Evolutionary conservation across 2,888 invertebrate genomes (phyloP).

Genomic region (Lymantria dispar): DNA sequence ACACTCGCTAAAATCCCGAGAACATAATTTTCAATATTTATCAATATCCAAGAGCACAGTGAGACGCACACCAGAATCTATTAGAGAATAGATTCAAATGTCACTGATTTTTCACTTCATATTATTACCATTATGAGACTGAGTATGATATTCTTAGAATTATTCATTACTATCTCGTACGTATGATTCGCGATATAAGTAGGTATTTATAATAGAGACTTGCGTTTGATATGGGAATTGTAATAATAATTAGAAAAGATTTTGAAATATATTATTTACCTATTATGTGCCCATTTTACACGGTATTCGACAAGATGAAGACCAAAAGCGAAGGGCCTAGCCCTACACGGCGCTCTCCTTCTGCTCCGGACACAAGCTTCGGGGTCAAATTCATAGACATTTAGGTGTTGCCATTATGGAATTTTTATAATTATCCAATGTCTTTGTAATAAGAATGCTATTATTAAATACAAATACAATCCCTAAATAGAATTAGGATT

Average conservation of each 20-base stretch:
- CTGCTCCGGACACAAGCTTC: constrained; percentile 80
- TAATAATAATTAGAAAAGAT: constrained; percentile 11
- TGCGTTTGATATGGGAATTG: constrained; percentile 24
- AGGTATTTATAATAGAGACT: constrained; percentile 48
- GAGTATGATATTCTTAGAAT: constrained; percentile 74
- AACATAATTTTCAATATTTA: constrained; percentile 33
- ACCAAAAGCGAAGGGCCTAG: constrained; percentile 78
- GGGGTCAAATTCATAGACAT: constrained; percentile 83
- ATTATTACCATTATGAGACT: constrained; percentile 71
- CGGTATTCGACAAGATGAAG: constrained; percentile 70
- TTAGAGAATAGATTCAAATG: constrained; percentile 51
- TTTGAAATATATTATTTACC: constrained; percentile 65
- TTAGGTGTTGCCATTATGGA: constrained; percentile 63
- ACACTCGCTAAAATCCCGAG: constrained; percentile 53
- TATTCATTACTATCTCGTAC: constrained; percentile 54
- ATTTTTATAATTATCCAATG: constrained; percentile 18
- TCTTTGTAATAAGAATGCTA: constrained; percentile 3
- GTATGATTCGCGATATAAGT: constrained; percentile 51
- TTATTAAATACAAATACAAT: constrained; percentile 5
- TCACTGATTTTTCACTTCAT: constrained; percentile 60
- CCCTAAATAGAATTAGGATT: background rate
- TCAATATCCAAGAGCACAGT: constrained; percentile 32
- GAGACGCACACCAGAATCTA: constrained; percentile 24
- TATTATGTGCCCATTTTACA: constrained; percentile 82
- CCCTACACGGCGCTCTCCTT: constrained; percentile 78